A percentile compares a stretch with the other conserved stretches of the same genome.
These are phyloP conservation scores for Sphecodes monilicornis DNA, from an alignment of 2,888 invertebrate genomes.

Conservation along the genomic window DNA sequence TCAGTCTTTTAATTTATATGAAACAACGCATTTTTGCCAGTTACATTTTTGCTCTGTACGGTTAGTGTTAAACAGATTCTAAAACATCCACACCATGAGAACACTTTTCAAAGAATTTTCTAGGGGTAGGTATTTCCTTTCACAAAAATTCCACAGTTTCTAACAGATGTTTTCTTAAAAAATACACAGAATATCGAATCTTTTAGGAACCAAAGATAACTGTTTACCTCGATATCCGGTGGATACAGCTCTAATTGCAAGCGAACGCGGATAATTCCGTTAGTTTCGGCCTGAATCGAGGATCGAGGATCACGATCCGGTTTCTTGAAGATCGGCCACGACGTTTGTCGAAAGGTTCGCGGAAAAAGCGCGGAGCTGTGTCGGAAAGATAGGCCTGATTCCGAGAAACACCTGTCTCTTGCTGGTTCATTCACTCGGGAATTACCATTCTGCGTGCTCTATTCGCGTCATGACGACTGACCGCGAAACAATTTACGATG, in stretches of 20 bases:
- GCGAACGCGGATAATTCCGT: constrained; percentile 2
- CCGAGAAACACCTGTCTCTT: constrained; percentile 54
- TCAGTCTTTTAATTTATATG: too few species aligned
- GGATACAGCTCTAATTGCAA: not conserved
- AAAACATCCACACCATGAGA: too few species aligned
- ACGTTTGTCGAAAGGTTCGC: not conserved
- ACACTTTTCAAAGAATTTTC: too few species aligned
- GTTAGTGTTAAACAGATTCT: too few species aligned
- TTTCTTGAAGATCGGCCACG: not conserved
- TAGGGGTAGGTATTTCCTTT: too few species aligned
- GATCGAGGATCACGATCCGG: not conserved
- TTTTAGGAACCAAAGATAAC: not conserved
- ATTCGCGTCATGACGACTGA: constrained; percentile 55
- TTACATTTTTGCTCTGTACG: too few species aligned
- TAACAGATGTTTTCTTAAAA: too few species aligned
- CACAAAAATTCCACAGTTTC: too few species aligned
- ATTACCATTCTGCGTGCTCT: constrained; percentile 58
- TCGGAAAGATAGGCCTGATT: constrained; percentile 39
- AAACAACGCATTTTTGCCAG: too few species aligned
- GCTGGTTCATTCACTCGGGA: constrained; percentile 61
- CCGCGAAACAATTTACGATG: constrained; percentile 56
- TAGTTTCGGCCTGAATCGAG: not conserved
- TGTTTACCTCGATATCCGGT: not conserved
- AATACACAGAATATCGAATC: not conserved
- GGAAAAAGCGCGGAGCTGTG: constrained; percentile 23